These are phyloP conservation scores for Scolopax mira DNA, from an alignment of 2,113 vertebrate species.

Conservation along the genomic window DNA sequence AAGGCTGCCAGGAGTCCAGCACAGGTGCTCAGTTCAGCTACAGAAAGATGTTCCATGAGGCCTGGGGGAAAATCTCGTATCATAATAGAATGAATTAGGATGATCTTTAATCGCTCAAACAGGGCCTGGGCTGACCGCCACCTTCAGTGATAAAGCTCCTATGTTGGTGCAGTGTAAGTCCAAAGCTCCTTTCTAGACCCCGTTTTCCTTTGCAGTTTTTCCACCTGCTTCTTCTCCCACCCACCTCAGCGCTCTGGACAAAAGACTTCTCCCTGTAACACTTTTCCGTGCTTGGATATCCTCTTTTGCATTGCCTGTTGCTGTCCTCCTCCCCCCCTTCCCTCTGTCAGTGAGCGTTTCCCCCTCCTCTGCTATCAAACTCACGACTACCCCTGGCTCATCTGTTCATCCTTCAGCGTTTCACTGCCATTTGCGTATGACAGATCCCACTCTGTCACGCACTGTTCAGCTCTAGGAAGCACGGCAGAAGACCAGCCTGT, in stretches of 20 bases:
- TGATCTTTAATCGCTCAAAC: background rate
- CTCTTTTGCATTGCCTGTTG: background rate
- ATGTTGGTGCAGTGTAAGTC: background rate
- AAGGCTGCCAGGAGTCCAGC: background rate
- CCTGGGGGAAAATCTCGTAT: background rate
- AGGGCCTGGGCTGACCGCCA: background rate
- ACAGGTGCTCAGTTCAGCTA: background rate
- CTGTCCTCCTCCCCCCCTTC: constrained; percentile 26
- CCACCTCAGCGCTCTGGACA: background rate
- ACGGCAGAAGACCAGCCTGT: background rate
- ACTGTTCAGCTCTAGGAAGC: constrained; percentile 17
- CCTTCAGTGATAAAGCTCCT: background rate
- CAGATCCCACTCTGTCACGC: constrained; percentile 7
- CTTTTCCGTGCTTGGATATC: background rate
- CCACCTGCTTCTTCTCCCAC: background rate
- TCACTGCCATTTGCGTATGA: background rate
- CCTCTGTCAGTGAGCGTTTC: background rate
- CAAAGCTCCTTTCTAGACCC: background rate
- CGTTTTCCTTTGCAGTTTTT: background rate
- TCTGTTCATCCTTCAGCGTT: constrained; percentile 17
- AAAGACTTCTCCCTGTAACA: background rate
- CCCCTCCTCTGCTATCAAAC: background rate
- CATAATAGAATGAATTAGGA: background rate
- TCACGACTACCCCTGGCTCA: constrained; percentile 40
- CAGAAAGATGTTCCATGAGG: background rate